Evolutionary conservation across 1,140 invertebrate species (phyloP).

Genomic region (Saccostrea cuccullata): DNA sequence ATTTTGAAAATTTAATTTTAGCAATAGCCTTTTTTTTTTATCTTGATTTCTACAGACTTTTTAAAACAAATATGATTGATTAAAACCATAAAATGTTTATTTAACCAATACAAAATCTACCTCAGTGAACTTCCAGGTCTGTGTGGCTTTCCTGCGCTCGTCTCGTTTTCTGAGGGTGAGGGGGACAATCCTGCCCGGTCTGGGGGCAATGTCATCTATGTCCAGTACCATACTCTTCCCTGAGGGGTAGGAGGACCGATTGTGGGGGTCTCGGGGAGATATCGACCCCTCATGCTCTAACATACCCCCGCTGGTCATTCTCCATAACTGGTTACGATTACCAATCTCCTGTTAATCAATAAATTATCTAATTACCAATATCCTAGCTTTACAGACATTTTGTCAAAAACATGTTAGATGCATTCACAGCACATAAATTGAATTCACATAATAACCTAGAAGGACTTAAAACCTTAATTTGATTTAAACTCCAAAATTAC

Average conservation of each 20-base stretch:
- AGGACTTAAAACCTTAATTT: too few relatives aligned
- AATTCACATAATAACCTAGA: too few relatives aligned
- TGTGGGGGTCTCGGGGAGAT: conserved; percentile 80
- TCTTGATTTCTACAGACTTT: too few relatives aligned
- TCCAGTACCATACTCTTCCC: conserved; percentile 83
- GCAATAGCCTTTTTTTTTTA: too few relatives aligned
- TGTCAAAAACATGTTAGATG: too few relatives aligned
- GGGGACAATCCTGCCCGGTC: conserved; percentile 84
- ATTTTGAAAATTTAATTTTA: too few relatives aligned
- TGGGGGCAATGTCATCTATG: conserved; percentile 90
- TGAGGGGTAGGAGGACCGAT: conserved; percentile 46
- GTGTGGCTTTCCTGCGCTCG: conserved; percentile 89
- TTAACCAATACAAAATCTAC: conserved; percentile 52
- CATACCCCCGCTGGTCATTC: conserved; percentile 91
- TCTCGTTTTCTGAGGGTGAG: conserved; percentile 91
- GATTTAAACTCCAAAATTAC: too few relatives aligned
- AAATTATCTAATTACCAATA: not conserved
- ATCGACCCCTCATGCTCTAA: conserved; percentile 95
- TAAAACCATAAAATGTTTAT: too few relatives aligned
- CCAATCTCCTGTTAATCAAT: conserved; percentile 84
- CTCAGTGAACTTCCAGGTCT: conserved; percentile 94
- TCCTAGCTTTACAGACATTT: too few relatives aligned
- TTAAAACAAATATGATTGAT: too few relatives aligned
- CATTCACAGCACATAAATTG: too few relatives aligned
- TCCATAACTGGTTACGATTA: conserved; percentile 95